phyloP scores from a whole-genome alignment of 2,797 vertebrate species.

The Orientallactaga sibirica region DNA sequence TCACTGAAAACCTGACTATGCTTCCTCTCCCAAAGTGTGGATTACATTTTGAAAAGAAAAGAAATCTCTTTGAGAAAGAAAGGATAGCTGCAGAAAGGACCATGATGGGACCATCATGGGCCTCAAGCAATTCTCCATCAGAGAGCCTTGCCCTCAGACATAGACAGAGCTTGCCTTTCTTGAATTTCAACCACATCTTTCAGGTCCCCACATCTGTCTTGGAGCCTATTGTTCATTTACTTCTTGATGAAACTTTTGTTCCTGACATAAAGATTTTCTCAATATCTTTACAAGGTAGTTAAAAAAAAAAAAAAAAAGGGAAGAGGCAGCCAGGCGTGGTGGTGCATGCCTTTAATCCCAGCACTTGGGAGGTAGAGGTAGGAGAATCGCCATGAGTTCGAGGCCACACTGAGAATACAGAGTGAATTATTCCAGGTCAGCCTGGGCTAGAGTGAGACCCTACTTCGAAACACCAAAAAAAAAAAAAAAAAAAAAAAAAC shows the following conservation, averaged over 20 bases:
- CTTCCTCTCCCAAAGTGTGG: not conserved
- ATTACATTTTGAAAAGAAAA: conserved; percentile 55
- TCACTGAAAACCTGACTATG: not conserved
- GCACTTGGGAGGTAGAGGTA: no score
- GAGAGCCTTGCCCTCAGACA: not conserved
- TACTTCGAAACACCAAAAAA: no score
- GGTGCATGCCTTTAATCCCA: no score
- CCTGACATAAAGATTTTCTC: not conserved
- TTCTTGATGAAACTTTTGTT: not conserved
- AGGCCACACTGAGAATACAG: no score
- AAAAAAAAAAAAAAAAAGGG: not conserved
- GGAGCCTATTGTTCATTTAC: not conserved
- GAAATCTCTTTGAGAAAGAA: not conserved
- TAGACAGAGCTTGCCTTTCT: not conserved
- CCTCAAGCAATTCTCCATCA: no score
- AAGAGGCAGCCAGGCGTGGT: no score
- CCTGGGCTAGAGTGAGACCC: no score
- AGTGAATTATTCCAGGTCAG: no score
- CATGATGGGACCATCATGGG: no score
- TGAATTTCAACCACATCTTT: not conserved
- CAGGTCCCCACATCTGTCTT: not conserved
- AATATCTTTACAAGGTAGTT: not conserved
- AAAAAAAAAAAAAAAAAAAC: no score
- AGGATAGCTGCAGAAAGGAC: not conserved
- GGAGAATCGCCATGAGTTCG: no score